Percentiles rank a stretch among this genome's conserved stretches.
Evolutionary conservation across 2,113 vertebrate genomes (phyloP).

Genomic region (mouse (Mus musculus)): GRCm39 chr7:117306501-117307000

Average conservation of each 20-base stretch:
- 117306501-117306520: background rate
- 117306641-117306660: too few species aligned
- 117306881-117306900: background rate
- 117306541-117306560: background rate
- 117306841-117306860: background rate
- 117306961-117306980: background rate
- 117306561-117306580: background rate
- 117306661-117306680: background rate
- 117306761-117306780: background rate
- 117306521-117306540: background rate
- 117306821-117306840: background rate
- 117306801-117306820: background rate
- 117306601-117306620: background rate
- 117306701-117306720: background rate
- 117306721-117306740: background rate
- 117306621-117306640: background rate
- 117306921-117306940: background rate
- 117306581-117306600: background rate
- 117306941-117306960: background rate
- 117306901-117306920: background rate
- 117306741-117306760: background rate
- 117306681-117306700: background rate
- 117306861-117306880: background rate
- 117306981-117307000: too few species aligned
- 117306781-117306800: background rate